A percentile compares a stretch with the other conserved stretches of the same genome.
Evolutionary conservation across 2,113 vertebrate genomes (phyloP).

Genomic region (Potamarius usumacintae): DNA sequence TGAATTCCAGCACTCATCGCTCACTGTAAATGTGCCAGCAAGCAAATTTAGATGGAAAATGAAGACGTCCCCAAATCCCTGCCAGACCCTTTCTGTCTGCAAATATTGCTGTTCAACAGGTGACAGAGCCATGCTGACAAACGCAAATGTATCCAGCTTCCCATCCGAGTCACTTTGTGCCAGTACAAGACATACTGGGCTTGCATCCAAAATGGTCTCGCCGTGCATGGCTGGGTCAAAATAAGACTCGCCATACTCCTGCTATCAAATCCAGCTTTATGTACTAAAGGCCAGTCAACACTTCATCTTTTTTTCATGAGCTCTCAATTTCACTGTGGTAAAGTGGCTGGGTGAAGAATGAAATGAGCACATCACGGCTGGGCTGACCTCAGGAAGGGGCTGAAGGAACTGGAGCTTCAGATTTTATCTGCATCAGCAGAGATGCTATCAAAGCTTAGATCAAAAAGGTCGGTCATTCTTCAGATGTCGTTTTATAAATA

Average conservation of each 20-base stretch:
- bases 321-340: background rate
- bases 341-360: background rate
- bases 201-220: background rate
- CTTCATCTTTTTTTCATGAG: conserved; percentile 14
- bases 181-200: background rate
- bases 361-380: conserved; percentile 45
- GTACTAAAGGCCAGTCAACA: conserved; percentile 12
- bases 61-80: conserved; percentile 12
- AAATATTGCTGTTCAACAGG: conserved; percentile 3
- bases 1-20: background rate
- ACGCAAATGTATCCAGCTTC: background rate
- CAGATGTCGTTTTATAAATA: background rate
- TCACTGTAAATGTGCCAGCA: background rate
- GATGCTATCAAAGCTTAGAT: background rate
- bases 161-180: conserved; percentile 9
- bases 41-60: conserved; percentile 2
- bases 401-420: background rate
- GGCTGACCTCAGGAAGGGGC: background rate
- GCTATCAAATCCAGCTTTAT: conserved; percentile 22
- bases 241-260: background rate
- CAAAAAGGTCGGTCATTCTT: background rate
- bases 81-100: background rate
- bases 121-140: background rate
- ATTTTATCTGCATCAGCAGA: background rate
- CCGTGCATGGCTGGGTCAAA: conserved; percentile 7